Evolutionary conservation across 2,888 invertebrate genomes (phyloP), one percentile per base, ranked within the genome.

Genomic region (Marasmarcha lunaedactyla): DNA sequence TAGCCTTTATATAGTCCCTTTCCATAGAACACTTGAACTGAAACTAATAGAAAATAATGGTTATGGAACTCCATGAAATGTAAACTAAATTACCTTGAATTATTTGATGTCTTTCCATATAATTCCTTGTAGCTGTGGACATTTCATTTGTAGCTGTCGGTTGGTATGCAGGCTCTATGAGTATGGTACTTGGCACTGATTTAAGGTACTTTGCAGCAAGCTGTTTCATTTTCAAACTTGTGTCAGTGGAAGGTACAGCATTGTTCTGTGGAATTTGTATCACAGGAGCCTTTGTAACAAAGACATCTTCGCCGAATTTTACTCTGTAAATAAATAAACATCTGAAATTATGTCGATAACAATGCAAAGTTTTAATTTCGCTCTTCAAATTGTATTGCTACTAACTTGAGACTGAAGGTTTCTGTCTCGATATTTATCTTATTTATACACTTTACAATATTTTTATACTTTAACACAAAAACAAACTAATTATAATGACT

Each of bases 81-180:
- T 20, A 20, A 5, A 5, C 7, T 5, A 20, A 20, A 5, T 20
- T 20, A 81, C 86, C 85, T 56, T 84, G 78, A 43, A 87, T 54
- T 42, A 90, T 61, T 55, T 88, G 87, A 63, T 90, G 90, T 52
- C 86, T 86, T 57, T 89, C 87, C 85, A 90, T 86, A 60, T 90
- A 90, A 52, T 89, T 87, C 56, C 88, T 83, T 7, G 90, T 90
- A n/a, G 89, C 89, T 51, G 89, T 84, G 2, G 90, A 90, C 83
- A 90, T 86, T 50, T 90, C 90, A 14, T 9, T 30, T 10, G 30
- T n/a, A 3, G 2, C 9, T 4, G 78, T 85, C 6, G 72, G 71
- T 40, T 69, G 49, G 1, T 54, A 35, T 1, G 48, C 34, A 1
- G 59, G 51, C 0, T 54, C 46, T 3, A 51, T 27, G 0, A 50